Percentiles rank a stretch among this genome's conserved stretches.
Conservation (phyloP, 2,888 invertebrate genomes). For the Phorcus lineatus region DNA sequence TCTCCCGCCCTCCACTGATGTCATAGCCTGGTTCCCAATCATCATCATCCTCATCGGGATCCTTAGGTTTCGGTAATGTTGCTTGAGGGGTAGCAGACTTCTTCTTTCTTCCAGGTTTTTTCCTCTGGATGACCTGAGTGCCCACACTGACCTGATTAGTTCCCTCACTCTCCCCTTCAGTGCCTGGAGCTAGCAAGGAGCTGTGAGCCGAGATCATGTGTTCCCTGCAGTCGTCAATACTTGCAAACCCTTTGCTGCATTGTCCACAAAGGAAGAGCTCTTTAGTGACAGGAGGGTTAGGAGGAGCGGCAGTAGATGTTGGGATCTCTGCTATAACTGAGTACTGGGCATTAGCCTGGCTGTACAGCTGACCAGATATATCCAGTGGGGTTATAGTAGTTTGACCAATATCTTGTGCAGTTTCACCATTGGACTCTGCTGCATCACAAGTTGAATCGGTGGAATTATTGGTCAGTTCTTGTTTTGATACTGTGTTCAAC, state of each 20-base stretch:
- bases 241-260: slow-evolving; percentile 71
- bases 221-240: slow-evolving; percentile 71
- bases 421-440: too few species aligned
- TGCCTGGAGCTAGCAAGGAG: slow-evolving; percentile 30
- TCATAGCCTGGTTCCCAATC: slow-evolving; percentile 44
- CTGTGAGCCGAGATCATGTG: slow-evolving; percentile 72
- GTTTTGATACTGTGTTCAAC: too few species aligned
- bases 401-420: too few species aligned
- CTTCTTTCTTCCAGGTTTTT: slow-evolving; percentile 59
- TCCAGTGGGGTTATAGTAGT: background rate
- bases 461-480: too few species aligned
- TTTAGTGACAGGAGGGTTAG: slow-evolving; percentile 42
- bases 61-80: slow-evolving; percentile 45
- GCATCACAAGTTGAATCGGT: too few species aligned
- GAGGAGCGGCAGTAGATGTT: background rate
- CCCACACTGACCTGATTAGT: slow-evolving; percentile 61
- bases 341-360: background rate
- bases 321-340: background rate
- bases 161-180: background rate
- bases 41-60: slow-evolving; percentile 40
- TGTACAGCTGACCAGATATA: slow-evolving; percentile 2
- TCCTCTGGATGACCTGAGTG: slow-evolving; percentile 61
- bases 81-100: slow-evolving; percentile 37
- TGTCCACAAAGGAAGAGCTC: slow-evolving; percentile 74
- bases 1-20: slow-evolving; percentile 44